Base-by-base conservation (phyloP, 2,888 invertebrate species). In the Ochlodes sylvanus region DNA sequence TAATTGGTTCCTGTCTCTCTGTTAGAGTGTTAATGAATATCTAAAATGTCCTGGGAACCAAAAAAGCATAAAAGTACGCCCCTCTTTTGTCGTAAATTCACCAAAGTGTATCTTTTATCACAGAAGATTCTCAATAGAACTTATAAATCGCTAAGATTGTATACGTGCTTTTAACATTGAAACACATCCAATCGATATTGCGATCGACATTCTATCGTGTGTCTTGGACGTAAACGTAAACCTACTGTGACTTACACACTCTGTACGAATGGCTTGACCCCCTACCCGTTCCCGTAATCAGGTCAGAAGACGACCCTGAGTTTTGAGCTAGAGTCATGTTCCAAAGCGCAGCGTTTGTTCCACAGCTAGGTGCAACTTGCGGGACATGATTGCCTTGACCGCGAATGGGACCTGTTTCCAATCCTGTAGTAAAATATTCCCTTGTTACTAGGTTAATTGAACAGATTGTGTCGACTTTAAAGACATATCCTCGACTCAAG, bases 301-400 rank as follows among this genome's bases (percentile, higher is more conserved):
- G 21, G 54, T 54, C 54, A 32, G 54, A 32, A 54, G 32, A 54
- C n/a, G 32, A 54, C 54, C 32, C 32, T 50, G 50, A 54, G 21
- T 54, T 32, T 50, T 50, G 50, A 50, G 50, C 50, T 41, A 42
- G 60, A 42, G 19, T 65, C 58, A 17, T 27, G n/a, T 66, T 60
- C 10, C 66, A 52, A 52, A 32, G 44, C 32, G 55, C 34, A 60
- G 44, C 12, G 52, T 17, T 27, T 32, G 61, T 47, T 34, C 7
- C 41, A 69, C 73, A 74, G 77, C 47, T 61, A 41, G 61, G 21
- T 58, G 57, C 65, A 47, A 17, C 55, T 41, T 52, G 42, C 79
- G 76, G 79, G 73, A 60, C 76, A 44, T 58, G 52, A 58, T 52
- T 2, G 50, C 50, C 50, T 50, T 50, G 50, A 50, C 50, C 50